Base-by-base conservation (phyloP, 92 coral and sea anemone species). In the Parazoanthus atlanticus region DNA sequence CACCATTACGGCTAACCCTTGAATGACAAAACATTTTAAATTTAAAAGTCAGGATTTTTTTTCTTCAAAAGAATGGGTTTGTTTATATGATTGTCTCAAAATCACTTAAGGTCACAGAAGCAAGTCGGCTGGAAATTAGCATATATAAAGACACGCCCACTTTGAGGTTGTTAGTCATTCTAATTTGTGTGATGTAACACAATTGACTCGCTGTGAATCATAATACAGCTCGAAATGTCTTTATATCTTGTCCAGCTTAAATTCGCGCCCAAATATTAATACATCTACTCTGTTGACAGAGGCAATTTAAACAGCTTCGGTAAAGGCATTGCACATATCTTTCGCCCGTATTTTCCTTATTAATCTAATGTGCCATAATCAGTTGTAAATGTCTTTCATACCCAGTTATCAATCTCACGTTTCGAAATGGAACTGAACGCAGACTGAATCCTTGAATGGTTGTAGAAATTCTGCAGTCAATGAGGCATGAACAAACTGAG, bases 401-500 rank as follows among this genome's bases (percentile, higher is more conserved):
- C 17, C 58, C 58, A 52, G 12, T 69, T 69, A 7, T 1, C 32
- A 69, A n/a, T 8, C 41, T 71, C 13, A 41, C 31, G 25, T 17
- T 25, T 64, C 12, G 34, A 82, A 65, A 34, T 30, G 7, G 8
- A 12, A 66, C 33, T 64, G n/a, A 67, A 69, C 16, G 30, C 36
- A 7, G 31, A 30, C 30, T 70, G 33, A 84, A 30, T 84, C 67
- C 66, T 84, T 84, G 66, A 84, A 84, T 84, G 66, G 78, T 46
- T 84, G n/a, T 26, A 71, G 87, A 84, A 71, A 84, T 41, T 70
- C 87, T 84, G 77, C 30, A 70, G 65, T 19, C 30, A 84, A 4
- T 84, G 87, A 70, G 9, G 40, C 87, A 71, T 84, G 29, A 84
- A 84, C 13, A 5, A 41, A 61, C 69, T 61, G 28, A 67, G 5